phyloP scores from a whole-genome alignment of 1,140 invertebrate genomes.

The Trichonephila inaurata region DNA sequence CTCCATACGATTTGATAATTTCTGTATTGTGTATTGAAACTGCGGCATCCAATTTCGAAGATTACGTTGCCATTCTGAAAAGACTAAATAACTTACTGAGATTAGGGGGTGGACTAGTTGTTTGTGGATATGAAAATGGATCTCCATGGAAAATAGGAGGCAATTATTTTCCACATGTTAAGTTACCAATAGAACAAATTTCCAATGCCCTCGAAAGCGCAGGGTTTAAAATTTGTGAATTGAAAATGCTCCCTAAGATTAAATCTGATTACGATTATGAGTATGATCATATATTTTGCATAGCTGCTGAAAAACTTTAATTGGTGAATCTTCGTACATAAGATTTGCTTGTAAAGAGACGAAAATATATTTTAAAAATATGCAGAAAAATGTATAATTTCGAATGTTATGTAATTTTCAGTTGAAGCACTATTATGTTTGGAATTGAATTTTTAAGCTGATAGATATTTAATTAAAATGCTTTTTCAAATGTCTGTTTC shows the following conservation, averaged over 20 bases:
- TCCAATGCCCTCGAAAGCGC: neutral
- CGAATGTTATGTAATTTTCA: too few relatives aligned
- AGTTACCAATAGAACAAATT: neutral
- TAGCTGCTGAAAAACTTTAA: conserved; percentile 47
- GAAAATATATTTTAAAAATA: too few relatives aligned
- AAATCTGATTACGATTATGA: conserved; percentile 29
- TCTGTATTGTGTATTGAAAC: conserved; percentile 18
- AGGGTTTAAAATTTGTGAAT: conserved; percentile 11
- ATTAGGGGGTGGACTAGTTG: neutral
- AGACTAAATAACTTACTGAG: conserved; percentile 18
- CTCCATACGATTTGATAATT: conserved; percentile 15
- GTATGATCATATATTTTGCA: conserved; percentile 28
- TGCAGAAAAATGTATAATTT: too few relatives aligned
- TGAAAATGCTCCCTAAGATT: neutral
- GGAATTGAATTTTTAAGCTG: too few relatives aligned
- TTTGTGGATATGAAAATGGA: conserved; percentile 45
- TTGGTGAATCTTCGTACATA: too few relatives aligned
- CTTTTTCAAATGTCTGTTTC: too few relatives aligned
- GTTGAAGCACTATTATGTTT: too few relatives aligned
- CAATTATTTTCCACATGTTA: neutral
- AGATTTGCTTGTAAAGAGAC: too few relatives aligned
- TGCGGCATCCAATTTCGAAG: neutral
- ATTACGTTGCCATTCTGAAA: conserved; percentile 27
- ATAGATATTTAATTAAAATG: too few relatives aligned
- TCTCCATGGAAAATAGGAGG: conserved; percentile 11